Evolutionary conservation across 2,888 invertebrate species (phyloP).

Genomic region (Apamea crenata): DNA sequence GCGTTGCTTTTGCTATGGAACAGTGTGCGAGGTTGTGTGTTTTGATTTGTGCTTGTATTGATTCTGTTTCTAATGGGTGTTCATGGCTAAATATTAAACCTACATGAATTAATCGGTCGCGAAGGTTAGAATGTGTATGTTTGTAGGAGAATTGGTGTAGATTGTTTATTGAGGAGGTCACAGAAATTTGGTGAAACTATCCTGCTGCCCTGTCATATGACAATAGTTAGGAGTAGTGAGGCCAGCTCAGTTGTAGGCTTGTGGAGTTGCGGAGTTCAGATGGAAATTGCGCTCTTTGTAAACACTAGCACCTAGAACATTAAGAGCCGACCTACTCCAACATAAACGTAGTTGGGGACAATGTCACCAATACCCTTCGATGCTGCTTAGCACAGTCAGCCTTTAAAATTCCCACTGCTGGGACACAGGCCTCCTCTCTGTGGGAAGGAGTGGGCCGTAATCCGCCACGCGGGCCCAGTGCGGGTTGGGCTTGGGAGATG

Average conservation of each 20-base stretch:
- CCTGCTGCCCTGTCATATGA: background rate
- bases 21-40: conserved; percentile 20
- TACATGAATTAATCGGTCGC: background rate
- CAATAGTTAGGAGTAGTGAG: background rate
- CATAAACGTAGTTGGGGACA: background rate
- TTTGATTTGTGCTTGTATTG: conserved; percentile 19
- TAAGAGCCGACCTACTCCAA: background rate
- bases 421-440: background rate
- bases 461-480: background rate
- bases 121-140: conserved; percentile 4
- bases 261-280: background rate
- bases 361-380: too few relatives aligned
- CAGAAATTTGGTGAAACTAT: background rate
- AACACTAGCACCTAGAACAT: background rate
- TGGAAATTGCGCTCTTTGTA: background rate
- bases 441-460: background rate
- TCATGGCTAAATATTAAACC: conserved; percentile 11
- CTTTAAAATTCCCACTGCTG: background rate
- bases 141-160: background rate
- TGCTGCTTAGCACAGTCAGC: background rate
- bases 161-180: background rate
- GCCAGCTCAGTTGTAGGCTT: background rate
- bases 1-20: background rate
- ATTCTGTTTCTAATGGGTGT: conserved; percentile 15
- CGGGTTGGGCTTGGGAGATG: background rate